Percentiles rank a stretch among this genome's conserved stretches.
Conservation (phyloP, 2,888 invertebrate genomes). For the Heteromyza rotundicornis region DNA sequence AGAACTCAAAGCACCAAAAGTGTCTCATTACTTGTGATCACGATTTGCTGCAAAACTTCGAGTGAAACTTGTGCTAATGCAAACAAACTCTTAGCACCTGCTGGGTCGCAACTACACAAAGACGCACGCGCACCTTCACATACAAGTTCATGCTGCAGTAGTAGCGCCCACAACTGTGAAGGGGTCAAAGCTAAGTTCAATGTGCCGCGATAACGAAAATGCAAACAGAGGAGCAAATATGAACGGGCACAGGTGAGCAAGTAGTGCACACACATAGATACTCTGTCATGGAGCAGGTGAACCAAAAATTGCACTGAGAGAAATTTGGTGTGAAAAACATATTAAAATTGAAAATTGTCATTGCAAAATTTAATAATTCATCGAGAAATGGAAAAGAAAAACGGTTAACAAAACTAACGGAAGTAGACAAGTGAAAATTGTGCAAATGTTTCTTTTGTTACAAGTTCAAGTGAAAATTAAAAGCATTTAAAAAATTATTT, state of each 20-base stretch:
- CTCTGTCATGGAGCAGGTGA: neutral
- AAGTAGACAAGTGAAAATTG: too few relatives aligned
- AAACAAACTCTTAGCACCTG: neutral
- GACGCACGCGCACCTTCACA: neutral
- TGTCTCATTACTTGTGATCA: too few relatives aligned
- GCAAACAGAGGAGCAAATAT: constrained; percentile 14
- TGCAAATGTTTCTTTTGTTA: too few relatives aligned
- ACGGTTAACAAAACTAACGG: too few relatives aligned
- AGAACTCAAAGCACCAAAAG: too few relatives aligned
- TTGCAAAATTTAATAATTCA: constrained; percentile 27
- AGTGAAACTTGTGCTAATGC: neutral
- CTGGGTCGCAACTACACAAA: neutral
- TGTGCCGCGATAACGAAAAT: constrained; percentile 41
- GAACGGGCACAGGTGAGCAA: neutral
- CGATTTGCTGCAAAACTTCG: too few relatives aligned
- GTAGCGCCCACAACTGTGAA: neutral
- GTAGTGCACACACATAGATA: neutral
- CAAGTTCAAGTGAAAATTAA: too few relatives aligned
- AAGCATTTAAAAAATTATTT: too few relatives aligned
- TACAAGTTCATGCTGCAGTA: constrained; percentile 15
- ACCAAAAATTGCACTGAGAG: neutral
- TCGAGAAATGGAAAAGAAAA: too few relatives aligned
- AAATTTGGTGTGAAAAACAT: constrained; percentile 8
- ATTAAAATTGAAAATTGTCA: too few relatives aligned
- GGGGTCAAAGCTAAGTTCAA: constrained; percentile 37